Percentiles rank a stretch among this genome's conserved stretches.
Conservation (phyloP, 53 echinoderm and acorn worm species). For the Henricia sp. region DNA sequence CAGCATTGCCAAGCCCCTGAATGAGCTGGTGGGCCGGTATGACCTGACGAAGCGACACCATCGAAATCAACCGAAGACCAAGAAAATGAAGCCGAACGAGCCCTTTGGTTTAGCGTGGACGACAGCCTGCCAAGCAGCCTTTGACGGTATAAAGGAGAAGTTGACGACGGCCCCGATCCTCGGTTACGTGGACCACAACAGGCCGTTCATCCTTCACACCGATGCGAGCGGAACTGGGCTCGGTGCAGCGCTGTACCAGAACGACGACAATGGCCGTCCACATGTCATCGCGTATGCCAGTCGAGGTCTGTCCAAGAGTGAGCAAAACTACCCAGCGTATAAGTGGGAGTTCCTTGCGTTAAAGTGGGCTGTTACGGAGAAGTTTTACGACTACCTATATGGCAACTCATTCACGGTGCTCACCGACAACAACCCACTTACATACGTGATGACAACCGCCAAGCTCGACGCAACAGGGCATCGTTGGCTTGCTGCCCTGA, state of each 20-base stretch:
- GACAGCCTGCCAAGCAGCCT: conserved; percentile 51
- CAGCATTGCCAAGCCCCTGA: conserved; percentile 68
- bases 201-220: conserved; percentile 66
- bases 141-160: conserved; percentile 45
- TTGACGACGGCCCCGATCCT: conserved; percentile 54
- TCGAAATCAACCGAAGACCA: background rate
- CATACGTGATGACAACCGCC: conserved; percentile 68
- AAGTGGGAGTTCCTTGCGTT: conserved; percentile 69
- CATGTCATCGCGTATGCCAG: conserved; percentile 56
- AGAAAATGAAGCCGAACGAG: background rate
- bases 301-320: too few species aligned
- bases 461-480: too few species aligned
- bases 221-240: conserved; percentile 67
- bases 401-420: conserved; percentile 59
- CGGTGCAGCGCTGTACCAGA: conserved; percentile 41
- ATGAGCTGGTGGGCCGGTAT: background rate
- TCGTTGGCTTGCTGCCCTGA: too few species aligned
- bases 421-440: conserved; percentile 70
- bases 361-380: conserved; percentile 75
- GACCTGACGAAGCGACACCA: background rate
- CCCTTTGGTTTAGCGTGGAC: conserved; percentile 61
- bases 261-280: background rate
- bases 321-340: conserved; percentile 64
- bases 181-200: conserved; percentile 62
- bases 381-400: conserved; percentile 70